Evolutionary conservation across 2,113 vertebrate genomes (phyloP).

Genomic region (Indicator maculatus): DNA sequence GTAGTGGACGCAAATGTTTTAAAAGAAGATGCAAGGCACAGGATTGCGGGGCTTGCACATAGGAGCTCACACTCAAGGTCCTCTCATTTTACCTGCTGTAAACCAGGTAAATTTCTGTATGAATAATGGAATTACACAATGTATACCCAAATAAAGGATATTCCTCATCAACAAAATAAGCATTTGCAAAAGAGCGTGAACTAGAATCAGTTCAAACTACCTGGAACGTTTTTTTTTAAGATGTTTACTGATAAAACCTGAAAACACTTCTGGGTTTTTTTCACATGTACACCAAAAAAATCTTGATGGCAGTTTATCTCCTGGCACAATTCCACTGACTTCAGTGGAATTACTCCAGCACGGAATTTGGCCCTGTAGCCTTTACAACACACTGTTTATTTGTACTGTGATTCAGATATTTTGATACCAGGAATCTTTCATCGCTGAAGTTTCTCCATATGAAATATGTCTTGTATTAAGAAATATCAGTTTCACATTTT

Average conservation of each 20-base stretch:
- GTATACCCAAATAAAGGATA: not conserved
- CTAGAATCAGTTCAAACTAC: not conserved
- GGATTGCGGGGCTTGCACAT: not conserved
- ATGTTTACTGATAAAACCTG: not conserved
- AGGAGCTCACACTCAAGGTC: not conserved
- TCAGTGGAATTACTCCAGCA: constrained; percentile 43
- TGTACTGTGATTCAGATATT: constrained; percentile 41
- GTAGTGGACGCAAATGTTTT: not conserved
- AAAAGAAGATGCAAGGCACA: not conserved
- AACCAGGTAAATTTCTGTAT: not conserved
- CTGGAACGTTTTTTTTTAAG: not conserved
- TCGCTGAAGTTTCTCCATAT: constrained; percentile 51
- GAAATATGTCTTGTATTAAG: constrained; percentile 74
- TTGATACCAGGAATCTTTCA: constrained; percentile 55
- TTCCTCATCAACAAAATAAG: not conserved
- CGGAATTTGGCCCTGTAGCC: constrained; percentile 45
- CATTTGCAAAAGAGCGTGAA: not conserved
- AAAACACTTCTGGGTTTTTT: not conserved
- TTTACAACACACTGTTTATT: constrained; percentile 46
- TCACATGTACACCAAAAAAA: not conserved
- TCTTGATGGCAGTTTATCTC: constrained; percentile 48
- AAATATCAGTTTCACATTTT: constrained; percentile 73
- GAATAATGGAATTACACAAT: not conserved
- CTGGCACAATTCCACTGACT: constrained; percentile 39
- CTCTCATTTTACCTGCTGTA: not conserved